Percentiles rank a stretch among this genome's conserved stretches.
These are phyloP conservation scores for Otus scops DNA, from an alignment of 2,797 vertebrate species.

Conservation along the genomic window DNA sequence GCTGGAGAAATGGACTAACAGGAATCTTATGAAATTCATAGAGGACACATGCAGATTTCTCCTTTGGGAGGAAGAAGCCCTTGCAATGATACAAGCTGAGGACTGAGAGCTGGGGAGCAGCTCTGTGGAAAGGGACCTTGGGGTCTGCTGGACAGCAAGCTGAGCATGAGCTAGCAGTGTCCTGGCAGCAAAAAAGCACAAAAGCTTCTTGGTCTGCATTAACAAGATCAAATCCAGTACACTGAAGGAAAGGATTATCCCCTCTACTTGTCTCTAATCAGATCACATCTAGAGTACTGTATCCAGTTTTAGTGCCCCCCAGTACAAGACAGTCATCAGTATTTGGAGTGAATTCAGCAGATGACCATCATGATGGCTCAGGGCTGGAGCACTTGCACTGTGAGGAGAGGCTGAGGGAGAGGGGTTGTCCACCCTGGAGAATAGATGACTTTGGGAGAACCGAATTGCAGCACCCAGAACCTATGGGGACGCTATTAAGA, in stretches of 20 bases:
- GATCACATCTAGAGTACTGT: not conserved
- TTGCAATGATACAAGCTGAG: not conserved
- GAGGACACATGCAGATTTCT: not conserved
- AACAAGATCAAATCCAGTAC: not conserved
- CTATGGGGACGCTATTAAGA: not conserved
- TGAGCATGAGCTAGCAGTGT: not conserved
- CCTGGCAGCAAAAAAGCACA: not conserved
- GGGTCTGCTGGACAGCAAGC: not conserved
- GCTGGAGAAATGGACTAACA: not conserved
- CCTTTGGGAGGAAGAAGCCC: not conserved
- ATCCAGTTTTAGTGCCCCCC: not conserved
- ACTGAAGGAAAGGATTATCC: not conserved
- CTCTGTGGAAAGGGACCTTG: not conserved
- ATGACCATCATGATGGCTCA: not conserved
- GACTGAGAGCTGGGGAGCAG: not conserved
- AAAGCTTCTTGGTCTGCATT: not conserved
- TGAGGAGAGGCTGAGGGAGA: not conserved
- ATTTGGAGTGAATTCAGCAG: not conserved
- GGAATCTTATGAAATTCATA: not conserved
- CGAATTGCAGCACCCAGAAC: not conserved
- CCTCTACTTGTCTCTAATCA: not conserved
- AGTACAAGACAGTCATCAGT: not conserved
- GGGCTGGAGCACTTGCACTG: not conserved
- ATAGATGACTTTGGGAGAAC: not conserved
- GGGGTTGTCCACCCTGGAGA: not conserved